Percentiles rank a stretch among this genome's conserved stretches.
Evolutionary conservation across 2,797 vertebrate genomes (phyloP).

Genomic region (Nannoperca obscura): DNA sequence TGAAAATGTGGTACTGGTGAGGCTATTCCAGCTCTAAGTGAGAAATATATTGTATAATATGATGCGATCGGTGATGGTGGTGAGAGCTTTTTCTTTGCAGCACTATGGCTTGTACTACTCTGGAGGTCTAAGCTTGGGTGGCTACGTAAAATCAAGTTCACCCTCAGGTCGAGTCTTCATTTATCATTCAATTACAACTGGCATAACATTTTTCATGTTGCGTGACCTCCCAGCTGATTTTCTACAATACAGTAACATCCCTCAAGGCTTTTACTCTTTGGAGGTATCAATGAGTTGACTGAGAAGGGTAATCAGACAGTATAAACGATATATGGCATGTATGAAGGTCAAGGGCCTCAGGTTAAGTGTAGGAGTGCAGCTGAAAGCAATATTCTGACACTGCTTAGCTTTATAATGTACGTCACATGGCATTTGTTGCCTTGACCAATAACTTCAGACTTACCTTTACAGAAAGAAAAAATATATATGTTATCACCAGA

Average conservation of each 20-base stretch:
- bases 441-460: not conserved
- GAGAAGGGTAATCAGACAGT: constrained; percentile 41
- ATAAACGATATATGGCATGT: constrained; percentile 72
- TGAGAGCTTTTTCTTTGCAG: not conserved
- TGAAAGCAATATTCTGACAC: constrained; percentile 50
- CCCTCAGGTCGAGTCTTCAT: constrained; percentile 21
- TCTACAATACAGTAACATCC: constrained; percentile 20
- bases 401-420: constrained; percentile 8
- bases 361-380: constrained; percentile 56
- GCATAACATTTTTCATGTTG: constrained; percentile 12
- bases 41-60: constrained; percentile 7
- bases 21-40: not conserved
- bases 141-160: constrained; percentile 22
- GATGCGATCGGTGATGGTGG: not conserved
- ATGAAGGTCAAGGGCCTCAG: constrained; percentile 70
- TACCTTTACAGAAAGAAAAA: not conserved
- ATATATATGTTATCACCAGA: not conserved
- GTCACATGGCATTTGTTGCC: constrained; percentile 3
- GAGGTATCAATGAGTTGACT: constrained; percentile 55
- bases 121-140: not conserved
- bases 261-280: constrained; percentile 34
- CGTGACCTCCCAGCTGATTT: constrained; percentile 31
- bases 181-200: constrained; percentile 23
- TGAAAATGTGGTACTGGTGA: not conserved
- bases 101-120: constrained; percentile 6